Base-by-base conservation (phyloP, 2,113 vertebrate genomes). In the Scomber japonicus region DNA sequence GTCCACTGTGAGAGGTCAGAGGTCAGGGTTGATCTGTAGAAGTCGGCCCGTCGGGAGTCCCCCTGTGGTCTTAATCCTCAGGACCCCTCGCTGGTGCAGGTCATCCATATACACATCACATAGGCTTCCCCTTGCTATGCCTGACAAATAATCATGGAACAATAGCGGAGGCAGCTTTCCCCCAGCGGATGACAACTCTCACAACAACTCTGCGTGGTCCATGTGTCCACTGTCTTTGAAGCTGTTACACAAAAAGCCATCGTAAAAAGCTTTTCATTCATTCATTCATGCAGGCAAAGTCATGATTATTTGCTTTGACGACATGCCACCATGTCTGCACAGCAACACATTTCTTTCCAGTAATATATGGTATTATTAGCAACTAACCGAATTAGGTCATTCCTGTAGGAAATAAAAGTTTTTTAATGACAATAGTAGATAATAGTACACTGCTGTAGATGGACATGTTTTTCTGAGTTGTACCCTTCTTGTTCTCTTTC, bases 61-160 rank as follows among this genome's bases (percentile, higher is more conserved):
- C 57, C 57, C 48, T 70, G 49, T 80, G 80, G 56, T 80, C 83
- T 69, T 80, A 85, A 89, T 85, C 77, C 71, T 59, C 19, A 77
- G 88, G 72, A 91, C 73, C 86, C 76, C 83, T 79, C 75, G 57
- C 60, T 75, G 71, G 19, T 69, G n/a, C 80, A 75, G 73, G 82
- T 81, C 85, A 82, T 24, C 72, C 73, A 35, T 74, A 24, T 56
- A 78, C 66, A 80, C 69, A 55, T 75, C 63, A 60, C 64, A 59
- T 27, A 51, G 65, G 73, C 67, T 73, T 60, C 27, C 67, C 54
- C 60, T 69, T 63, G 53, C 77, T 71, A 21, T 54, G 77, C 75
- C 75, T 88, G 74, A 90, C 81, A 77, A 81, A 80, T 86, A 88
- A 83, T 89, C 55, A 75, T 14, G 11, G 80, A 67, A 80, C 80